These are phyloP conservation scores for Iphiclides podalirius DNA, from an alignment of 2,888 invertebrate genomes.

Conservation along the genomic window DNA sequence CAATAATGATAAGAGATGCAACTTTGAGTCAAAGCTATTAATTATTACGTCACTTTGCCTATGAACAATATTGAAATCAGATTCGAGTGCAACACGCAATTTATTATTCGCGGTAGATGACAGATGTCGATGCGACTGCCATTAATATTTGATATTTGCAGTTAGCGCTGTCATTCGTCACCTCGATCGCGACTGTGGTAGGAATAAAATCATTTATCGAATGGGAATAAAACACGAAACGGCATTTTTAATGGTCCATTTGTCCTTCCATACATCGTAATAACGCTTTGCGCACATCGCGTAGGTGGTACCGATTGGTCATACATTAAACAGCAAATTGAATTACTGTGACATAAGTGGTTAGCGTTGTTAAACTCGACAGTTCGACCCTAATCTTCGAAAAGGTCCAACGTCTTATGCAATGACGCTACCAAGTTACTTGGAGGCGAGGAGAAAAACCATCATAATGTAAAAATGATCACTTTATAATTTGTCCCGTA, in stretches of 20 bases:
- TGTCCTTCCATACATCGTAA: slow-evolving; percentile 19
- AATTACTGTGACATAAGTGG: slow-evolving; percentile 11
- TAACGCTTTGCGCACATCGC: slow-evolving; percentile 7
- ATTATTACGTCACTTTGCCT: not conserved
- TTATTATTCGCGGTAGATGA: not conserved
- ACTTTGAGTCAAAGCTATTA: too few species aligned
- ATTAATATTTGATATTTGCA: slow-evolving; percentile 2
- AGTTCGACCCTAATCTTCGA: not conserved
- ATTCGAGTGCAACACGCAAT: not conserved
- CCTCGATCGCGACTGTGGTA: slow-evolving; percentile 6
- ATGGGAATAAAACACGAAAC: slow-evolving; percentile 9
- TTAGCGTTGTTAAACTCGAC: slow-evolving; percentile 1
- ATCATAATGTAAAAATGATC: not conserved
- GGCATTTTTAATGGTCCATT: slow-evolving; percentile 19
- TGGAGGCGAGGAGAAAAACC: not conserved
- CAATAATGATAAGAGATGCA: too few species aligned
- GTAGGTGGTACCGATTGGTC: slow-evolving; percentile 22
- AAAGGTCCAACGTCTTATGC: not conserved
- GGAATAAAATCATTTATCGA: slow-evolving; percentile 16
- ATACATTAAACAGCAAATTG: slow-evolving; percentile 19
- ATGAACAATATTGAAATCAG: not conserved
- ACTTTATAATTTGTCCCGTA: too few species aligned
- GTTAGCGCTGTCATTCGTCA: slow-evolving; percentile 13
- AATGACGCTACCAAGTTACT: not conserved
- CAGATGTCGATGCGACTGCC: not conserved